Evolutionary conservation across 2,113 vertebrate species (phyloP).

Genomic region (Crypturellus undulatus): DNA sequence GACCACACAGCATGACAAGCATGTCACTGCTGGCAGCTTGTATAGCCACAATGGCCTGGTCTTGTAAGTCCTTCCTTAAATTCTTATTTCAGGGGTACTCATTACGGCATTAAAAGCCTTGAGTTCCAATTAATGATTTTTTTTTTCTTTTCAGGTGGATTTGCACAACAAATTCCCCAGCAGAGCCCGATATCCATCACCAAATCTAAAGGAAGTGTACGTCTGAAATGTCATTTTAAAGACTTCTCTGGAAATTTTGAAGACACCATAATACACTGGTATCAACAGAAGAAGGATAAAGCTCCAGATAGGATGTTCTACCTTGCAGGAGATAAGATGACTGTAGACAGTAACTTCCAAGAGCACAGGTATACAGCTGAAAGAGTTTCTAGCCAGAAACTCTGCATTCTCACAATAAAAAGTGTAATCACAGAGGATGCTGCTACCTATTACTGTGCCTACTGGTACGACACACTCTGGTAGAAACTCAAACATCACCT

Average conservation of each 20-base stretch:
- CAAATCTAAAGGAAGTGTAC: not conserved
- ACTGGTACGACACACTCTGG: not conserved
- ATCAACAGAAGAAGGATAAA: not conserved
- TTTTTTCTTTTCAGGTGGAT: not conserved
- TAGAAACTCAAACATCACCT: not conserved
- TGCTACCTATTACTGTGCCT: constrained; percentile 35
- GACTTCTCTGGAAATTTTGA: accelerated
- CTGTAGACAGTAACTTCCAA: not conserved
- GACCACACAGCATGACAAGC: not conserved
- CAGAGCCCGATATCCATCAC: not conserved
- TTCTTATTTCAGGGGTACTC: not conserved
- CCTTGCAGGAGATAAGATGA: accelerated
- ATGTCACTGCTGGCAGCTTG: not conserved
- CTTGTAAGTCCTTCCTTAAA: not conserved
- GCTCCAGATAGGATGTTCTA: not conserved
- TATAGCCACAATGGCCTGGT: not conserved
- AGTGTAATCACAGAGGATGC: not conserved
- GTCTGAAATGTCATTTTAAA: not conserved
- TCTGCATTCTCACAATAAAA: not conserved
- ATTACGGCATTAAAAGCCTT: not conserved
- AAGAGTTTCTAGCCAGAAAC: not conserved
- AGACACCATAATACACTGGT: accelerated
- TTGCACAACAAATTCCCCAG: not conserved
- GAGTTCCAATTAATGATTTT: not conserved
- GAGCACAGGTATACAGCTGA: accelerated